A percentile compares a stretch with the other conserved stretches of the same genome.
These are phyloP conservation scores for Junco hyemalis DNA, from an alignment of 2,113 vertebrate genomes.

Conservation along the genomic window DNA sequence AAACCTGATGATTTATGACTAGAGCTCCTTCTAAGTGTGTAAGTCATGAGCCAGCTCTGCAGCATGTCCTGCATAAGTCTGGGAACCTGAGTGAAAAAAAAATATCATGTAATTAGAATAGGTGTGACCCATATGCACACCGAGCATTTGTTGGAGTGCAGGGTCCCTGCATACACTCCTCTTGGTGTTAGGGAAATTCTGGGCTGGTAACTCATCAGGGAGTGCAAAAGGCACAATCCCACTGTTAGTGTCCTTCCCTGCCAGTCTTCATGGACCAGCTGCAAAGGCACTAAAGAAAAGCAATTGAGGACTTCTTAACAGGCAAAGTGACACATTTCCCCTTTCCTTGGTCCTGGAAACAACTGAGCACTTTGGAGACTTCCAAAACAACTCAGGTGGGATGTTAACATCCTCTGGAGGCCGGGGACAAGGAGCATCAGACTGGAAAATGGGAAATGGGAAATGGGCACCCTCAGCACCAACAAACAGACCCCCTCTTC, in stretches of 20 bases:
- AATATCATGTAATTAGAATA: background rate
- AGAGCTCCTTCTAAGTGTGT: background rate
- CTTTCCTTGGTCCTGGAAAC: background rate
- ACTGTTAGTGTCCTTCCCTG: background rate
- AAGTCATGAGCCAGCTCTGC: background rate
- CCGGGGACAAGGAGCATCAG: background rate
- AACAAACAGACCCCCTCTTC: background rate
- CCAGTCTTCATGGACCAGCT: background rate
- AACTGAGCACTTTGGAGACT: background rate
- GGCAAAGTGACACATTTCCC: background rate
- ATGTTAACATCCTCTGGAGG: background rate
- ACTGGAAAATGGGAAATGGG: background rate
- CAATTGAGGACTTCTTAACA: accelerated
- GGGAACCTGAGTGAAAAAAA: background rate
- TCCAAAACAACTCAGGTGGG: background rate
- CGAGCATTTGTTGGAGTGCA: background rate
- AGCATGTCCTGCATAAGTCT: background rate
- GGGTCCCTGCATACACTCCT: background rate
- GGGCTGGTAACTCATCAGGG: background rate
- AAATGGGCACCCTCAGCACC: background rate
- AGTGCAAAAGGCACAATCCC: background rate
- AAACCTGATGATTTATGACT: background rate
- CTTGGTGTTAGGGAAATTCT: background rate
- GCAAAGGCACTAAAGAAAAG: background rate
- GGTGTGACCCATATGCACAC: background rate